A percentile compares a stretch with the other conserved stretches of the same genome.
phyloP scores from a whole-genome alignment of 2,888 invertebrate genomes.

The Ceraclea dissimilis region DNA sequence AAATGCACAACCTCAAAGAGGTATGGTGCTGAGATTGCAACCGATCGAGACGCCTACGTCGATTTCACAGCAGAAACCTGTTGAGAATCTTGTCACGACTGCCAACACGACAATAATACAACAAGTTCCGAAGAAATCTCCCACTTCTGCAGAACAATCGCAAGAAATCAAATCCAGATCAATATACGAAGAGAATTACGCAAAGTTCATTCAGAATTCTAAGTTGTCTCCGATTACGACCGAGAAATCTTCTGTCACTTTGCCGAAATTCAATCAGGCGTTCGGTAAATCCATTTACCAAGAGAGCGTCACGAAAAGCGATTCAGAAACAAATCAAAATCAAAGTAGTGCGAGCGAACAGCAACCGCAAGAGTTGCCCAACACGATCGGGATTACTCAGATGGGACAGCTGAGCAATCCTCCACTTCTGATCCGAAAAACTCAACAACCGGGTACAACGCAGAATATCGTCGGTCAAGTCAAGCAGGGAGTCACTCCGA shows the following conservation, averaged over 20 bases:
- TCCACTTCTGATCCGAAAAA: conserved; percentile 39
- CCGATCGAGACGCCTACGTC: conserved; percentile 35
- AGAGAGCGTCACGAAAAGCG: conserved; percentile 31
- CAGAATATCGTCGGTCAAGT: conserved; percentile 42
- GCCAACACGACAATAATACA: conserved; percentile 24
- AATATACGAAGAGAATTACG: conserved; percentile 49
- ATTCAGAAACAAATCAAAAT: conserved; percentile 20
- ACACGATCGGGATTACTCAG: conserved; percentile 37
- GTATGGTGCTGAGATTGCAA: conserved; percentile 45
- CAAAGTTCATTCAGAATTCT: conserved; percentile 47
- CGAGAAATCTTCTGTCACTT: conserved; percentile 42
- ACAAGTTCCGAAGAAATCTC: conserved; percentile 31
- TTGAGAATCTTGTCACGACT: conserved; percentile 26
- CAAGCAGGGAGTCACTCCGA: conserved; percentile 47
- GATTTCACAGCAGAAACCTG: conserved; percentile 32
- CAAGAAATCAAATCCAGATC: conserved; percentile 48
- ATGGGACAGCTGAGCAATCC: conserved; percentile 39
- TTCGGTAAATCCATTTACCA: conserved; percentile 66
- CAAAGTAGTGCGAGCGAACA: conserved; percentile 31
- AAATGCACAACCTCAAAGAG: conserved; percentile 47
- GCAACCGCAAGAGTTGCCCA: conserved; percentile 20
- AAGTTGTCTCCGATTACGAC: conserved; percentile 32
- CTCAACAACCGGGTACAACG: conserved; percentile 35
- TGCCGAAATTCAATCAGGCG: conserved; percentile 74
- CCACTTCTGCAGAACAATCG: conserved; percentile 27